phyloP scores from a whole-genome alignment of 1,140 invertebrate species.

The Plectrocnemia conspersa region DNA sequence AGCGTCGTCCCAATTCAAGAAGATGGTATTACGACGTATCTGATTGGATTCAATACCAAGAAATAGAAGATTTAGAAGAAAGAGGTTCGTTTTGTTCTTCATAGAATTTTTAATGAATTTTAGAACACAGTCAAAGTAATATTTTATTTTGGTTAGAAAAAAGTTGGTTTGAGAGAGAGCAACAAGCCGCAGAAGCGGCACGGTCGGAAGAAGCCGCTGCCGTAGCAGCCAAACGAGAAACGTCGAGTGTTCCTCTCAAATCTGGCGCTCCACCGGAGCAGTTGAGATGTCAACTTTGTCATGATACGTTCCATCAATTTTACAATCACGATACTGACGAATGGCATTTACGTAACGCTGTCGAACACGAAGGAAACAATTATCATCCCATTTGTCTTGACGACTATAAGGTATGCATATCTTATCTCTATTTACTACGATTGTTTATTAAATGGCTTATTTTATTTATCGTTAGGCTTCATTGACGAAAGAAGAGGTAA shows the following conservation, averaged over 20 bases:
- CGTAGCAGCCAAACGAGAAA: constrained; percentile 50
- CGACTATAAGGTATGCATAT: constrained; percentile 69
- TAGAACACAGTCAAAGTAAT: not conserved
- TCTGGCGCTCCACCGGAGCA: constrained; percentile 55
- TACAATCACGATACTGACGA: constrained; percentile 94
- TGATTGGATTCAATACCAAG: constrained; percentile 93
- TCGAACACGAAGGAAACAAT: constrained; percentile 70
- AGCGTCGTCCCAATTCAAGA: constrained; percentile 74
- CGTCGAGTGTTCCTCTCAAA: constrained; percentile 54
- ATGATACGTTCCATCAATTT: constrained; percentile 88
- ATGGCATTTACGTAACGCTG: constrained; percentile 86
- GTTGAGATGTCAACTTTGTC: constrained; percentile 78
- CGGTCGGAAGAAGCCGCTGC: constrained; percentile 40
- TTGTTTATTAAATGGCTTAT: constrained; percentile 3
- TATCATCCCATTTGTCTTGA: constrained; percentile 90
- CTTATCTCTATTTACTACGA: not conserved
- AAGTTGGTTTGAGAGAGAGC: constrained; percentile 81
- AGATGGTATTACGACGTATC: constrained; percentile 86
- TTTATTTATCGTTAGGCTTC: constrained; percentile 23
- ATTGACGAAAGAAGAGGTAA: constrained; percentile 41
- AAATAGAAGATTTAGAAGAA: constrained; percentile 89
- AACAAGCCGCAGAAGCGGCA: constrained; percentile 46
- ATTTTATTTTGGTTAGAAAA: constrained; percentile 58
- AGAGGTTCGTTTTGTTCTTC: constrained; percentile 57
- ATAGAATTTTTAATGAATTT: not conserved